phyloP scores from a whole-genome alignment of 1,140 invertebrate genomes.

The Akabosia matsudoensis region DNA sequence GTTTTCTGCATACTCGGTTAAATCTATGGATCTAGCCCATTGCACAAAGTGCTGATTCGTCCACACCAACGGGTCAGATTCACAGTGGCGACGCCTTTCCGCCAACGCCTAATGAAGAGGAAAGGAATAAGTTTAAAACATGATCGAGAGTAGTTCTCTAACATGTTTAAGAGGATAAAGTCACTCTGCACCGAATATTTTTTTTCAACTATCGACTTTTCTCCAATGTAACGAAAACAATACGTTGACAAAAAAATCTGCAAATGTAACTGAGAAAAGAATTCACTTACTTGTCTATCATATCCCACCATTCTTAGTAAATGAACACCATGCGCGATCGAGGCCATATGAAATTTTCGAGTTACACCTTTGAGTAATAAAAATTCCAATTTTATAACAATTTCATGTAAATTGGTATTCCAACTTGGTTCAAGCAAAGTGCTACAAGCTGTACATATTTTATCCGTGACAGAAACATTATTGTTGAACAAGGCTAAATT shows the following conservation, averaged over 20 bases:
- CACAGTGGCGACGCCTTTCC: conserved; percentile 79
- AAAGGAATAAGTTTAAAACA: not conserved
- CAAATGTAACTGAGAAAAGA: not conserved
- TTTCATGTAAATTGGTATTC: not conserved
- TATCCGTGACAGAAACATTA: not conserved
- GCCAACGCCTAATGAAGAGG: conserved; percentile 66
- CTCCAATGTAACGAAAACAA: too few species aligned
- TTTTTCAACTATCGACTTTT: not conserved
- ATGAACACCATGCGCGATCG: conserved; percentile 88
- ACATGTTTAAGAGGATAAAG: too few species aligned
- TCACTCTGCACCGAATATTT: too few species aligned
- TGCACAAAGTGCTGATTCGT: conserved; percentile 88
- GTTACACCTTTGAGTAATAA: conserved; percentile 63
- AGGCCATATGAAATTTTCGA: conserved; percentile 87
- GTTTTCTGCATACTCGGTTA: conserved; percentile 89
- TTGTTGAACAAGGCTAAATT: conserved; percentile 41
- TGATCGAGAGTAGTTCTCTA: not conserved
- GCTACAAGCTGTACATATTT: too few species aligned
- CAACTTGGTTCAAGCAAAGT: too few species aligned
- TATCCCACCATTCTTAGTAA: conserved; percentile 86
- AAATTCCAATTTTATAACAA: not conserved
- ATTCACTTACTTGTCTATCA: conserved; percentile 72
- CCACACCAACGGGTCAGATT: conserved; percentile 88
- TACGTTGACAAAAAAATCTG: too few species aligned
- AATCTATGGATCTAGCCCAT: conserved; percentile 87